These are phyloP conservation scores for Siphamia tubifer DNA, from an alignment of 2,113 vertebrate species.

Conservation along the genomic window DNA sequence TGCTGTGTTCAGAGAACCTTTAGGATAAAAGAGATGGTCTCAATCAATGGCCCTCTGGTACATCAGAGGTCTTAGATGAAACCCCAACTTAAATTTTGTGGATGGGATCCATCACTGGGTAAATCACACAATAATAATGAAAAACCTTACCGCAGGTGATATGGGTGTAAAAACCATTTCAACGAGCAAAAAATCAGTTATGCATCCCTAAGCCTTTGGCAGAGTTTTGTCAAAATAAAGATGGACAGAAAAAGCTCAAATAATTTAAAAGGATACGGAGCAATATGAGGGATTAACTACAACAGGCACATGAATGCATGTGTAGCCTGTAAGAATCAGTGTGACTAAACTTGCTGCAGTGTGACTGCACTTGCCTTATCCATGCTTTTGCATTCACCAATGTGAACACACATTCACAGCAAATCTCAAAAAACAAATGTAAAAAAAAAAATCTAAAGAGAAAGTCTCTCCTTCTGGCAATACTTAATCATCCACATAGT, in stretches of 20 bases:
- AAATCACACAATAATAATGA: slow-evolving; percentile 41
- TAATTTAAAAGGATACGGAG: slow-evolving; percentile 35
- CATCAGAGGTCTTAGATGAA: slow-evolving; percentile 28
- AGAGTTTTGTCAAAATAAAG: slow-evolving; percentile 40
- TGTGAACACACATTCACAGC: background rate
- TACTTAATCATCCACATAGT: too few relatives aligned
- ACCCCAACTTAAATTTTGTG: slow-evolving; percentile 25
- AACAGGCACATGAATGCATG: slow-evolving; percentile 6
- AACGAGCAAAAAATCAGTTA: slow-evolving; percentile 16
- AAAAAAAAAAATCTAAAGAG: too few relatives aligned
- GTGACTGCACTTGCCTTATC: too few relatives aligned
- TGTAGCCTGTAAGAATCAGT: background rate
- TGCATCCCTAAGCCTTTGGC: slow-evolving; percentile 31
- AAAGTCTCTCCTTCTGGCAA: too few relatives aligned
- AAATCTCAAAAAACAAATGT: too few relatives aligned
- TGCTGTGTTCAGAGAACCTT: slow-evolving; percentile 30
- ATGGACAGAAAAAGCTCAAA: slow-evolving; percentile 30
- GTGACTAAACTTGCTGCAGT: too few relatives aligned
- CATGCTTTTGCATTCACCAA: too few relatives aligned
- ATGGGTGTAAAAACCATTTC: slow-evolving; percentile 28
- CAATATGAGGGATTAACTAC: slow-evolving; percentile 26
- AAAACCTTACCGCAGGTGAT: slow-evolving; percentile 36
- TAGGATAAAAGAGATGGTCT: slow-evolving; percentile 19
- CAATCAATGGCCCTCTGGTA: slow-evolving; percentile 10
- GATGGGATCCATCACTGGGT: slow-evolving; percentile 25